A percentile compares a stretch with the other conserved stretches of the same genome.
phyloP scores from a whole-genome alignment of 2,113 vertebrate genomes.

The Rhinoptilus africanus region DNA sequence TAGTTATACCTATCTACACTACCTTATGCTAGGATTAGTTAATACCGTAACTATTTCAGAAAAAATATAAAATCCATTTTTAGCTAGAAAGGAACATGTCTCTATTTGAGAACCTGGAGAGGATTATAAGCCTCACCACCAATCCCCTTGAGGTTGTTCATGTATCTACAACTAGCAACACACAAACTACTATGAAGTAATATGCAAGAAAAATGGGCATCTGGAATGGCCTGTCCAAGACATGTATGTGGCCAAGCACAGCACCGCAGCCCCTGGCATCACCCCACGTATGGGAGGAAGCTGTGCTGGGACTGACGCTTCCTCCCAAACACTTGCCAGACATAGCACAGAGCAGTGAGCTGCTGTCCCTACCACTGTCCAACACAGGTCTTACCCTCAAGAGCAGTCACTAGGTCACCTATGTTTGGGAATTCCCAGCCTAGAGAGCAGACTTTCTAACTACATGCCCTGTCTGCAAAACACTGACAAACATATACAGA shows the following conservation, averaged over 20 bases:
- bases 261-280: not conserved
- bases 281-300: fast-evolving
- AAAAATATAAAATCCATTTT: not conserved
- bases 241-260: fast-evolving
- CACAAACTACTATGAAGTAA: not conserved
- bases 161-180: fast-evolving
- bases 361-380: not conserved
- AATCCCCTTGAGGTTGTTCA: not conserved
- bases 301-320: not conserved
- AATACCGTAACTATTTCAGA: not conserved
- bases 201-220: fast-evolving
- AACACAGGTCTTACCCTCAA: not conserved
- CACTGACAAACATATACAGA: fast-evolving
- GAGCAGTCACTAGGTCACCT: not conserved
- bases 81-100: not conserved
- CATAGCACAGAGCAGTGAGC: not conserved
- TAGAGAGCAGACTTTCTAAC: not conserved
- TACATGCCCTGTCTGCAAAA: not conserved
- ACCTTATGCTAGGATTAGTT: not conserved
- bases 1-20: not conserved
- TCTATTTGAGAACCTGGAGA: not conserved
- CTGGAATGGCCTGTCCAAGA: not conserved
- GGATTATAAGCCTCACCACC: not conserved
- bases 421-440: not conserved
- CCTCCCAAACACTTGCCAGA: not conserved